These are phyloP conservation scores for Dimorphilus gyrociliatus DNA, from an alignment of 2,888 invertebrate genomes.

Conservation along the genomic window DNA sequence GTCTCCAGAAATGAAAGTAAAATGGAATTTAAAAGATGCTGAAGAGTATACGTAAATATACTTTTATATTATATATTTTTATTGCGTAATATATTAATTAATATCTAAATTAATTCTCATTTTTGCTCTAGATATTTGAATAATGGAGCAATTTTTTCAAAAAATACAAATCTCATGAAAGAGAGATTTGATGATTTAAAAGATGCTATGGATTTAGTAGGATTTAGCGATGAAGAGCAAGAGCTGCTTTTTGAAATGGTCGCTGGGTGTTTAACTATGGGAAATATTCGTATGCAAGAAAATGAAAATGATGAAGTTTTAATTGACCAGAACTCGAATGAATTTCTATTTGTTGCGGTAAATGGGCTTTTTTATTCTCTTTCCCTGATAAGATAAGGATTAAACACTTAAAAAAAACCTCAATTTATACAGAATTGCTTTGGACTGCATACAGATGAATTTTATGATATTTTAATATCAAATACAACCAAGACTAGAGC, in stretches of 20 bases:
- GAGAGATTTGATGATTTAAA: slow-evolving; percentile 21
- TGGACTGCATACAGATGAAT: too few species aligned
- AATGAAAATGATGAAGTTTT: slow-evolving; percentile 20
- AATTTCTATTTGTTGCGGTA: not conserved
- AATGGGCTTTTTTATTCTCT: slow-evolving; percentile 12
- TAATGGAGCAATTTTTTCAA: not conserved
- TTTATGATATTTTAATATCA: too few species aligned
- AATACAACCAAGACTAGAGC: too few species aligned
- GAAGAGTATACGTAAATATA: slow-evolving; percentile 9
- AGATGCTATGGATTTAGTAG: slow-evolving; percentile 31
- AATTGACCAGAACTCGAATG: too few species aligned
- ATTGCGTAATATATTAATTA: not conserved
- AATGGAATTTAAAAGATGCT: too few species aligned
- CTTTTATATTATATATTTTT: not conserved
- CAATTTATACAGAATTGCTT: too few species aligned
- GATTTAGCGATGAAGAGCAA: slow-evolving; percentile 33
- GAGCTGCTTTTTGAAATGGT: slow-evolving; percentile 24
- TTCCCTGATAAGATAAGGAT: too few species aligned
- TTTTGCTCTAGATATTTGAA: not conserved
- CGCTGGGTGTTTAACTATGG: slow-evolving; percentile 26
- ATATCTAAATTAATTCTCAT: not conserved
- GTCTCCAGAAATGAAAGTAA: too few species aligned
- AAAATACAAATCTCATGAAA: too few species aligned
- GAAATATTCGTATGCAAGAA: slow-evolving; percentile 22
- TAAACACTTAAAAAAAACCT: too few species aligned